Conservation (phyloP, 2,113 vertebrate genomes). For the Tor tambroides region DNA sequence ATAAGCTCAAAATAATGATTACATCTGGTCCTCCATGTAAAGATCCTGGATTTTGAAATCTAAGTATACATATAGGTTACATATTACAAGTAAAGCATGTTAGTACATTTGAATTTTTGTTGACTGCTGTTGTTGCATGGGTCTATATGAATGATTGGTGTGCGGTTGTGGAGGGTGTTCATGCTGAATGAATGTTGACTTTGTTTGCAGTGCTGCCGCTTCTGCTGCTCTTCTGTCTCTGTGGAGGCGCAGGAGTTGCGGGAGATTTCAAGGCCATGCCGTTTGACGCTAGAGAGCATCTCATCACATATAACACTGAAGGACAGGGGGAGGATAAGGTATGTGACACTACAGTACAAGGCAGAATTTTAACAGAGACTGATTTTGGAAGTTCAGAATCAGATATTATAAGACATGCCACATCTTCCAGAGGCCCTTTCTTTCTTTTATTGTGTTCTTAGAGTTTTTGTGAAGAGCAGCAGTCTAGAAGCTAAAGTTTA, state of each 20-base stretch:
- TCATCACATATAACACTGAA: slow-evolving; percentile 86
- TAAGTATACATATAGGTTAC: no score
- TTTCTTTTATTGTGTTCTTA: not conserved
- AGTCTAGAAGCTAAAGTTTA: not conserved
- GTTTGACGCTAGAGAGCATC: slow-evolving; percentile 80
- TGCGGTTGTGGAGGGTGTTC: not conserved
- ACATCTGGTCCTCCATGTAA: no score
- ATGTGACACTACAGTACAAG: slow-evolving; percentile 15
- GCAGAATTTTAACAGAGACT: not conserved
- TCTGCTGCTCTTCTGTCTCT: slow-evolving; percentile 81
- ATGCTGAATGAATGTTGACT: not conserved
- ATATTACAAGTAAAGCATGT: no score
- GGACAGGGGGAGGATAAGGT: slow-evolving; percentile 88
- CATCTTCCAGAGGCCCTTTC: no score
- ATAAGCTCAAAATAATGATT: no score
- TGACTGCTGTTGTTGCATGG: no score
- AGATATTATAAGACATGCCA: no score
- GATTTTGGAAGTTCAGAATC: not conserved
- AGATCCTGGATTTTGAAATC: no score
- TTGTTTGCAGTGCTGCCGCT: slow-evolving; percentile 81
- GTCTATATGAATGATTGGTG: no score
- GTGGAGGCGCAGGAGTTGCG: slow-evolving; percentile 68
- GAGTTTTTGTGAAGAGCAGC: no score
- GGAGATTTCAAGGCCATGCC: slow-evolving; percentile 77
- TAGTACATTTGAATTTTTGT: no score